These are phyloP conservation scores for Sebastes diaconus DNA, from an alignment of 2,797 vertebrate species.

Conservation along the genomic window DNA sequence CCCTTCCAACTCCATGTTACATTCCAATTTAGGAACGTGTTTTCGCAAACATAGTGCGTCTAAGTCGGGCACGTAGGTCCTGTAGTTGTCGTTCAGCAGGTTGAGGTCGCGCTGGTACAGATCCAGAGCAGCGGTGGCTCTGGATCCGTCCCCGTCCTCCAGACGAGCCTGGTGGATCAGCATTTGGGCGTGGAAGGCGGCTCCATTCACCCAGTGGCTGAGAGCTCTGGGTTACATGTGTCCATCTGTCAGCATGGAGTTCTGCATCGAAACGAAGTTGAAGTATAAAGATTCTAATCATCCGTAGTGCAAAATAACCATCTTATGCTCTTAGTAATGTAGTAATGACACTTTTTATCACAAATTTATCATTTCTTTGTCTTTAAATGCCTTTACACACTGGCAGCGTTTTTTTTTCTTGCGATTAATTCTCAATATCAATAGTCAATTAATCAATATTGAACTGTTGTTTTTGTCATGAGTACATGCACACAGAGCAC, in stretches of 20 bases:
- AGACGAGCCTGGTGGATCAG: not conserved
- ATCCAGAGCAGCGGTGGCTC: not conserved
- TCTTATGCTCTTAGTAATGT: not conserved
- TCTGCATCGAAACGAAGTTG: not conserved
- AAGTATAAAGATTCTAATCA: not conserved
- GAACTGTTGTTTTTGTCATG: no score
- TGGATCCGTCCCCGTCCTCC: not conserved
- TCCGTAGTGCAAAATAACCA: not conserved
- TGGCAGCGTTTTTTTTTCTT: no score
- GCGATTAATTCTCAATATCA: no score
- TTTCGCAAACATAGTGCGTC: rapidly evolving
- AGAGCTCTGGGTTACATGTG: not conserved
- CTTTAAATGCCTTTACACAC: no score
- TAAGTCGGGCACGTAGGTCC: no score
- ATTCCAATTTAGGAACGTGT: not conserved
- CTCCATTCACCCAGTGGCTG: not conserved
- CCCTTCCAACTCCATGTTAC: not conserved
- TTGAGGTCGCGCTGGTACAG: not conserved
- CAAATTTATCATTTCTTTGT: not conserved
- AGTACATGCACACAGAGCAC: no score
- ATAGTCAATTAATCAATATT: no score
- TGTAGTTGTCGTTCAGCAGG: not conserved
- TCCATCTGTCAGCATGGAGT: not conserved
- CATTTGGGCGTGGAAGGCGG: not conserved
- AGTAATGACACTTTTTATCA: not conserved